phyloP scores from a whole-genome alignment of 1,140 invertebrate genomes.

The Zaprionus davidi region DNA sequence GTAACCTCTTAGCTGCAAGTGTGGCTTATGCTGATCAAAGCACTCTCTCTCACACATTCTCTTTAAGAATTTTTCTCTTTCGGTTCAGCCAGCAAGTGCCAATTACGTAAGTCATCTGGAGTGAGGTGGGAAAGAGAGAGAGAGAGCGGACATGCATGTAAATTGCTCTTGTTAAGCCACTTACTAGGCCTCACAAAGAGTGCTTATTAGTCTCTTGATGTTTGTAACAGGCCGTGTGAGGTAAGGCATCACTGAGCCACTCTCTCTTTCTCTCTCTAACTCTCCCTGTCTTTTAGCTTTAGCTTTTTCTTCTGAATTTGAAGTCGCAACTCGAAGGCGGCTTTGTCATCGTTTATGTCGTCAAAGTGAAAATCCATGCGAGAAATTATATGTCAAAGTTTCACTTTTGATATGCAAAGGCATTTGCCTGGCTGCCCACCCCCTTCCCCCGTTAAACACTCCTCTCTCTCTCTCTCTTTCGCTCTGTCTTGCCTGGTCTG shows the following conservation, averaged over 20 bases:
- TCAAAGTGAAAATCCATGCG: slow-evolving; percentile 81
- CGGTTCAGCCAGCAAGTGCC: not conserved
- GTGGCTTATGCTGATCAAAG: not conserved
- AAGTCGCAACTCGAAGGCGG: slow-evolving; percentile 32
- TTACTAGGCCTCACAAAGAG: not conserved
- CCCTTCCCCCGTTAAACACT: not conserved
- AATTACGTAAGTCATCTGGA: slow-evolving; percentile 1
- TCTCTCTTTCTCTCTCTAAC: not conserved
- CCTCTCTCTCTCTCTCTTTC: not conserved
- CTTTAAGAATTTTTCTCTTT: not conserved
- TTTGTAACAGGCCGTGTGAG: not conserved
- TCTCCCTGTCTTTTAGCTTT: not conserved
- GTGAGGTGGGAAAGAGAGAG: not conserved
- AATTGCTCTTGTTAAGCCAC: not conserved
- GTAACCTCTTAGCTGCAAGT: not conserved
- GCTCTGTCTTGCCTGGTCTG: not conserved
- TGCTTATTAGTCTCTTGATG: not conserved
- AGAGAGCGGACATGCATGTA: not conserved
- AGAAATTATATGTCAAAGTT: slow-evolving; percentile 82
- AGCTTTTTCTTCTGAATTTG: slow-evolving; percentile 10
- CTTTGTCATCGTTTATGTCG: slow-evolving; percentile 75
- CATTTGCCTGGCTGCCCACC: slow-evolving; percentile 43
- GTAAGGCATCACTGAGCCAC: not conserved
- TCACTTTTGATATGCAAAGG: slow-evolving; percentile 79
- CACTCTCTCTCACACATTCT: not conserved